phyloP scores from a whole-genome alignment of 1,140 invertebrate genomes.

The Calycopis cecrops region DNA sequence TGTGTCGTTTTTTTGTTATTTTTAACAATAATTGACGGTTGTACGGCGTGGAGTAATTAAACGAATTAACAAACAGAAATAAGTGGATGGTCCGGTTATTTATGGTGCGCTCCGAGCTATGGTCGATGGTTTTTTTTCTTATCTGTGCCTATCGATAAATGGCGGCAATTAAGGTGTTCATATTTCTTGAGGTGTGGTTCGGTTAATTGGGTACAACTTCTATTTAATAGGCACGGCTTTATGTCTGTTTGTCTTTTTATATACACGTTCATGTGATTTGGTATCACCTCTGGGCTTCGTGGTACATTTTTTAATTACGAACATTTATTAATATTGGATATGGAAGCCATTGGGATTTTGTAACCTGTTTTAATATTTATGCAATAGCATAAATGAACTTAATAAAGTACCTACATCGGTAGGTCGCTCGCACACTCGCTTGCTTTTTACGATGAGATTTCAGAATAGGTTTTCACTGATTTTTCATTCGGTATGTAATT shows the following conservation, averaged over 20 bases:
- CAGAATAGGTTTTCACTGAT: too few relatives aligned
- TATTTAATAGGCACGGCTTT: conserved; percentile 1
- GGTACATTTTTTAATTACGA: neutral
- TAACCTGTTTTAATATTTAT: too few relatives aligned
- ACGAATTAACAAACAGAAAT: conserved; percentile 56
- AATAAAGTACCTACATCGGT: too few relatives aligned
- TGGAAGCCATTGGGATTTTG: too few relatives aligned
- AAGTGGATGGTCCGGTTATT: conserved; percentile 41
- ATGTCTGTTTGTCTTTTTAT: conserved; percentile 9
- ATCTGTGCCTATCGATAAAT: conserved; percentile 30
- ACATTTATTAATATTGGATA: too few relatives aligned
- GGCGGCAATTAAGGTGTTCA: conserved; percentile 27
- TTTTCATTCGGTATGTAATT: too few relatives aligned
- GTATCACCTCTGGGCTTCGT: neutral
- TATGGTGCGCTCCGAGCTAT: conserved; percentile 35
- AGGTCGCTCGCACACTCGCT: too few relatives aligned
- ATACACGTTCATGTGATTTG: neutral
- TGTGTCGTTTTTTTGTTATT: conserved; percentile 27
- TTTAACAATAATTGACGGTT: conserved; percentile 56
- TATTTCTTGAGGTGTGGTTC: conserved; percentile 18
- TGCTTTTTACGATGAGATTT: too few relatives aligned
- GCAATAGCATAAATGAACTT: too few relatives aligned
- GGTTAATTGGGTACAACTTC: conserved; percentile 18
- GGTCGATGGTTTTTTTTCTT: conserved; percentile 19
- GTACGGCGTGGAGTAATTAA: conserved; percentile 49